Evolutionary conservation across 2,113 vertebrate genomes (phyloP), one percentile per base, ranked within the genome.

Genomic region (Brachionichthys hirsutus): DNA sequence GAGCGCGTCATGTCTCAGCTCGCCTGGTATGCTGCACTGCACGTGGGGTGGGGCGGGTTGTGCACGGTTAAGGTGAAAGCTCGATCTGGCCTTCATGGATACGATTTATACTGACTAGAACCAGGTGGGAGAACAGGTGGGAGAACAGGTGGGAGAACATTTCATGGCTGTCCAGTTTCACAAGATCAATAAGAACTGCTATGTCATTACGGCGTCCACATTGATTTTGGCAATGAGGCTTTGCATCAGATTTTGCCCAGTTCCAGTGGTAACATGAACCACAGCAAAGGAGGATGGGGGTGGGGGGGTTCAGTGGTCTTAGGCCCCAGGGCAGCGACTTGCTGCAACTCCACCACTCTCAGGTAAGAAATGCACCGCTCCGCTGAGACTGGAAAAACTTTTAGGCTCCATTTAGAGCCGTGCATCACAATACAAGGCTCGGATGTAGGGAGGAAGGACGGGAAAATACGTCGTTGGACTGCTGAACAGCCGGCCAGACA

Each of bases 11-110:
- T 79, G 88, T 82, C 66, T 36, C 61, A 72, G 58, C 86, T 68
- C 67, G 88, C 59, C 78, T 67, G 86, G 88, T 87, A 88, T 88
- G 85, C 59, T 57, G 76, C 50, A 2, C 49, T 56, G 68, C 73
- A 73, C 22, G 41, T 15, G 72, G 16, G 38, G 48, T 62, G 42
- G 49, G 45, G 36, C 4, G 34, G 12, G 36, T 38, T 10, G 44
- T 9, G 43, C 43, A 44, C 44, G 18, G 34, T 24, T 17, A 18
- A 24, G 36, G 11, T 43, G 38, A 76, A 65, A 64, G 46, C 61
- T 63, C 14, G 52, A 38, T 18, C 3, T 43, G 1, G 58, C 46
- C 46, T 44, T 1, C n/a, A 36, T 10, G 15, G 60, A 73, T 24
- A 14, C 18, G n/a, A 57, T 66, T 58, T n/a, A 24, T 41, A 16